Evolutionary conservation across 2,113 vertebrate species (phyloP).

Genomic region (Channa argus): DNA sequence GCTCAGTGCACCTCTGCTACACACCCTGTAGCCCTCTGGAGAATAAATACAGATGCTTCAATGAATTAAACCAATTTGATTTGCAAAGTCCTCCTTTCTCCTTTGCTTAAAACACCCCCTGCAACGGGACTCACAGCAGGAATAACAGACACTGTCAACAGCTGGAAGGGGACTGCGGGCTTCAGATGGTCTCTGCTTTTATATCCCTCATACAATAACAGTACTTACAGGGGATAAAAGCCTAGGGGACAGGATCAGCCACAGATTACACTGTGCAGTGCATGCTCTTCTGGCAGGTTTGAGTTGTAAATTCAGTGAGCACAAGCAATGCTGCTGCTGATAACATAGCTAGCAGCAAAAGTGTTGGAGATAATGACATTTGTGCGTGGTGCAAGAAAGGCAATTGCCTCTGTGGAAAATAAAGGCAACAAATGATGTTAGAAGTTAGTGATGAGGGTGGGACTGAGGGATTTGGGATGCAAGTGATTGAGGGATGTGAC

Average conservation of each 20-base stretch:
- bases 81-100: slow-evolving; percentile 59
- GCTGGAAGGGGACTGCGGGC: slow-evolving; percentile 52
- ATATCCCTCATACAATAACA: slow-evolving; percentile 52
- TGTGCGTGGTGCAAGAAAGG: slow-evolving; percentile 39
- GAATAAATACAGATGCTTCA: slow-evolving; percentile 75
- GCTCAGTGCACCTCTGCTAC: slow-evolving; percentile 40
- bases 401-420: slow-evolving; percentile 61
- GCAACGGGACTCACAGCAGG: slow-evolving; percentile 32
- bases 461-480: slow-evolving; percentile 63
- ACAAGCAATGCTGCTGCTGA: slow-evolving; percentile 30
- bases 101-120: slow-evolving; percentile 35
- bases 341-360: slow-evolving; percentile 50
- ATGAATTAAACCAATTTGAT: slow-evolving; percentile 73
- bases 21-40: slow-evolving; percentile 57
- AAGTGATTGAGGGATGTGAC: slow-evolving; percentile 63
- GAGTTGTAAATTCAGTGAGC: slow-evolving; percentile 59
- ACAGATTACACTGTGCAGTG: slow-evolving; percentile 46
- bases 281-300: slow-evolving; percentile 47
- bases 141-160: slow-evolving; percentile 62
- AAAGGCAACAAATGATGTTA: slow-evolving; percentile 73
- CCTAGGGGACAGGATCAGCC: slow-evolving; percentile 47
- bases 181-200: slow-evolving; percentile 52
- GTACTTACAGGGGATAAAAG: slow-evolving; percentile 55
- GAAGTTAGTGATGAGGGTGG: slow-evolving; percentile 68
- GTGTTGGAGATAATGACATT: slow-evolving; percentile 55